These are phyloP conservation scores for Protobothrops flavoviridis DNA, from an alignment of 2,113 vertebrate genomes.

Conservation along the genomic window DNA sequence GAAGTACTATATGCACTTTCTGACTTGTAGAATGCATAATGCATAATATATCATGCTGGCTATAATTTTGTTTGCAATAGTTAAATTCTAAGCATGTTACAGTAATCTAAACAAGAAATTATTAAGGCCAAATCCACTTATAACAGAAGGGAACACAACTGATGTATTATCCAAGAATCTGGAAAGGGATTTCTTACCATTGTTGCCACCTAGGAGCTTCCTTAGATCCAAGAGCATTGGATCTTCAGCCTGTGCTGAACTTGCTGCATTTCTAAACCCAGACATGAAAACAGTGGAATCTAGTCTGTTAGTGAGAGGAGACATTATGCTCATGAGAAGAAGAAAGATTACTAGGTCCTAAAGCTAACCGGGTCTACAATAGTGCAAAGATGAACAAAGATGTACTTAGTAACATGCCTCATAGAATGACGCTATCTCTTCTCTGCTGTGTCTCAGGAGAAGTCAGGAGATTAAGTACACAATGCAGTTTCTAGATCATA, in stretches of 20 bases:
- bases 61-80: not conserved
- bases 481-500: not conserved
- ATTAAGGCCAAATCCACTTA: not conserved
- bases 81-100: not conserved
- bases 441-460: not conserved
- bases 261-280: not conserved
- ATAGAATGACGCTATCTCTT: not conserved
- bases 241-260: not conserved
- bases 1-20: not conserved
- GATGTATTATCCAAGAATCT: not conserved
- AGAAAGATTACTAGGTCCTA: not conserved
- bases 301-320: not conserved
- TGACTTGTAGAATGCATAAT: not conserved
- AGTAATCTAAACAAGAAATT: not conserved
- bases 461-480: not conserved
- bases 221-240: not conserved
- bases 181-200: not conserved
- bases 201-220: not conserved
- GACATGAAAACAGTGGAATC: not conserved
- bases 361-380: not conserved
- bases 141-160: not conserved
- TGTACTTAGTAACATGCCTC: not conserved
- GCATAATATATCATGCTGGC: not conserved
- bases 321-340: not conserved
- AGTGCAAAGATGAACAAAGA: not conserved